Evolutionary conservation across 2,888 invertebrate species (phyloP), one percentile per base, ranked within the genome.

Genomic region (Calephelis perditalis): DNA sequence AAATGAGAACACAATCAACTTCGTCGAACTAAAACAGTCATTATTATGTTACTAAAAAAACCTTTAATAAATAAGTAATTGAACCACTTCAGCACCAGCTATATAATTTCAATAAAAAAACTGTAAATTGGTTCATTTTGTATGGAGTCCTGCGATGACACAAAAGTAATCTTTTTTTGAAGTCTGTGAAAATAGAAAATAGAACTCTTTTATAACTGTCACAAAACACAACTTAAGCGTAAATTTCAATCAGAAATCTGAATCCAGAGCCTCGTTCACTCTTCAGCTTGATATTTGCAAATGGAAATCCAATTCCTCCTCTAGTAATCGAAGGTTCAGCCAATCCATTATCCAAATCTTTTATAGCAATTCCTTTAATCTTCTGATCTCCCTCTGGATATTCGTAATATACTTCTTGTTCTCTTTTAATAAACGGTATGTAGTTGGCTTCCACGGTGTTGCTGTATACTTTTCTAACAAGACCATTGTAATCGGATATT

Each of bases 321-420:
- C 81, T 62, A 0, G 65, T 84, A 5, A 91, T 86, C 0, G 88
- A 77, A 0, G 90, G 79, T 58, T 85, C 79, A 0, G 88, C 82
- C 3, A 79, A 56, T 0, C 80, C 82, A 63, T 87, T 84, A 1
- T 89, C 85, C 72, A 85, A 46, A 45, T 90, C 90, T 46, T 80
- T 82, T 9, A 90, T 85, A 2, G 85, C 82, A 0, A 90, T 84
- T 0, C 90, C 90, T 66, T 88, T 89, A 4, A 90, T 88, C 63
- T 73, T 84, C 71, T 82, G 74, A 37, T 81, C 79, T 58, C 74
- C 77, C 10, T 69, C 52, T 26, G 79, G 76, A 59, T 84, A 81
- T 57, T 84, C 81, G 45, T 82, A 85, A 6, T 65, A 66, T 0
- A 86, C 64, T n/a, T 78, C 81, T 26, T 86, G 72, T 12, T 79